Conservation (phyloP, 2,888 invertebrate genomes). For the Malthinus seriepunctatus region DNA sequence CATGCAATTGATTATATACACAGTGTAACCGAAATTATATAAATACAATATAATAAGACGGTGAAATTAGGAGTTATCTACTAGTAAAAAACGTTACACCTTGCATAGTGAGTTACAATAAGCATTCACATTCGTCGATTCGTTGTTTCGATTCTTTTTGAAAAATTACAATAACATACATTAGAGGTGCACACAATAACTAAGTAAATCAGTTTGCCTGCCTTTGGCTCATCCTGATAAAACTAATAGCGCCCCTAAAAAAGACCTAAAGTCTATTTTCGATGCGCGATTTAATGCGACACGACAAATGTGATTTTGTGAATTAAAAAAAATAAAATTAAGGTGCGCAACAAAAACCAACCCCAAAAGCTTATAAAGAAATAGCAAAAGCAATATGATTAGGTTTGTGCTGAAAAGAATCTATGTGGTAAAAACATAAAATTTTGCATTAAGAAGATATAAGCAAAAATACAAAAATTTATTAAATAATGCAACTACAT, state of each 20-base stretch:
- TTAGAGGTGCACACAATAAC: constrained; percentile 32
- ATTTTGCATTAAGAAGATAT: neutral
- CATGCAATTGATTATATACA: constrained; percentile 25
- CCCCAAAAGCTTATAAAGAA: neutral
- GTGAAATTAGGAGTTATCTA: too few species aligned
- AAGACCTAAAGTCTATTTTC: neutral
- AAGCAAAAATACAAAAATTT: neutral
- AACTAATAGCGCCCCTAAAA: constrained; percentile 25
- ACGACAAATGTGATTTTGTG: too few species aligned
- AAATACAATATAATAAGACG: neutral
- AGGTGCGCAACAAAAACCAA: neutral
- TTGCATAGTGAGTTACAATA: neutral
- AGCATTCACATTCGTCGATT: neutral
- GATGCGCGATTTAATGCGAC: too few species aligned
- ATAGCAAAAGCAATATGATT: constrained; percentile 3
- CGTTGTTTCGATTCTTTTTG: neutral
- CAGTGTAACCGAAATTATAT: constrained; percentile 3
- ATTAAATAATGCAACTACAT: too few species aligned
- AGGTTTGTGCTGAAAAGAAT: neutral
- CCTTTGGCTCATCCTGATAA: constrained; percentile 53
- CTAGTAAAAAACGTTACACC: too few species aligned
- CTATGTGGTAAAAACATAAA: neutral
- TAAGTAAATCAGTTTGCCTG: constrained; percentile 46
- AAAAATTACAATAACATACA: constrained; percentile 12
- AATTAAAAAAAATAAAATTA: too few species aligned